Evolutionary conservation across 2,797 vertebrate species (phyloP).

Genomic region (Silurus aristotelis): DNA sequence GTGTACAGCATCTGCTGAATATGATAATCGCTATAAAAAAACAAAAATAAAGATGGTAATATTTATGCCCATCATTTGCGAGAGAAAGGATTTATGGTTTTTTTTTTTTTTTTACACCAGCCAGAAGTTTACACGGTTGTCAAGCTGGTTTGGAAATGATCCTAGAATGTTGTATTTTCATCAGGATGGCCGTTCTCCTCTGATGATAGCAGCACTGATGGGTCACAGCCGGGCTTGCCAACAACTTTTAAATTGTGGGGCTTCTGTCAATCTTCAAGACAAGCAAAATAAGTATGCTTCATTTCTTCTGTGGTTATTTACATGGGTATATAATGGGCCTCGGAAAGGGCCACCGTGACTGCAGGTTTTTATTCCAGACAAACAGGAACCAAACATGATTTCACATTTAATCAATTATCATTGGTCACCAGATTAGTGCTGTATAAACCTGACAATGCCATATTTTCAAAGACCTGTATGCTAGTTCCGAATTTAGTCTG

Average conservation of each 20-base stretch:
- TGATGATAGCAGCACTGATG: conserved; percentile 84
- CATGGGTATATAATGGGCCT: not conserved
- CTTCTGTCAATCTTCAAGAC: conserved; percentile 77
- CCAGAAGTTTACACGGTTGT: not conserved
- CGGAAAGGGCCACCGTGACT: not conserved
- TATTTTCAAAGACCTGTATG: too few species aligned
- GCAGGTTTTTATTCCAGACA: not conserved
- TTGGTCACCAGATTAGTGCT: not conserved
- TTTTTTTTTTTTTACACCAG: not conserved
- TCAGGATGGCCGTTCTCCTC: conserved; percentile 80
- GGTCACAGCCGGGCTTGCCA: conserved; percentile 79
- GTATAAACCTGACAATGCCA: not conserved
- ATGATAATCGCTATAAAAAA: not conserved
- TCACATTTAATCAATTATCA: not conserved
- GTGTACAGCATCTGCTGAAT: not conserved
- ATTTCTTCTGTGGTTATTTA: conserved; percentile 6
- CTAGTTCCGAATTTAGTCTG: not conserved
- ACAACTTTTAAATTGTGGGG: conserved; percentile 78
- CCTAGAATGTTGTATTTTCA: not conserved
- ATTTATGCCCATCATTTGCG: not conserved
- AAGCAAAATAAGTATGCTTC: conserved; percentile 79
- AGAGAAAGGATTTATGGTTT: not conserved
- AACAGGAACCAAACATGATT: not conserved
- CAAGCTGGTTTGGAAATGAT: not conserved
- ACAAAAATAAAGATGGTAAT: not conserved